phyloP scores from a whole-genome alignment of 2,113 vertebrate genomes.

The Garra rufa region DNA sequence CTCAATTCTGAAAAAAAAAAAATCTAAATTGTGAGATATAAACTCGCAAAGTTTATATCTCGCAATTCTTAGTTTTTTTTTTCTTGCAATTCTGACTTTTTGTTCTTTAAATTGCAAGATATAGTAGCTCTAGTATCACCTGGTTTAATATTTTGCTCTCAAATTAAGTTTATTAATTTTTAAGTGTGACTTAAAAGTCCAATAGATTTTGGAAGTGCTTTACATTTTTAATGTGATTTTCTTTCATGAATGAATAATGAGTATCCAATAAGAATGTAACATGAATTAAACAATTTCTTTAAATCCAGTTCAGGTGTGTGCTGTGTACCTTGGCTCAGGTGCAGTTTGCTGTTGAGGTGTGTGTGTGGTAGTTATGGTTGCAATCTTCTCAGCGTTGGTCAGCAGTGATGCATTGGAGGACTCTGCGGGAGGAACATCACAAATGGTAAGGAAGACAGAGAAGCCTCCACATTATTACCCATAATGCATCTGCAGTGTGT shows the following conservation, averaged over 20 bases:
- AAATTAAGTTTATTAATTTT: background rate
- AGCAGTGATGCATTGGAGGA: slow-evolving; percentile 95
- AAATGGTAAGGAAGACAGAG: slow-evolving; percentile 6
- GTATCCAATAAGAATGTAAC: background rate
- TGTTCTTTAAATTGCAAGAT: too few relatives aligned
- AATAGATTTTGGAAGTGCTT: background rate
- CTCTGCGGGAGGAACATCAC: slow-evolving; percentile 74
- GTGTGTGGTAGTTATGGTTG: slow-evolving; percentile 98
- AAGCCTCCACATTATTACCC: background rate
- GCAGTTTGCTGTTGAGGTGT: slow-evolving; percentile 86
- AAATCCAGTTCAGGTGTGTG: background rate
- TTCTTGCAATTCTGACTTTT: too few relatives aligned
- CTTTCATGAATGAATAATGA: background rate
- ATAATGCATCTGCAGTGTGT: slow-evolving; percentile 28
- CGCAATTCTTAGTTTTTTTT: too few relatives aligned
- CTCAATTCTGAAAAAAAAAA: too few relatives aligned
- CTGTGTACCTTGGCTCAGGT: slow-evolving; percentile 87
- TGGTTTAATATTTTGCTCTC: background rate
- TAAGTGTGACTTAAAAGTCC: background rate
- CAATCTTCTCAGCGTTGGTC: slow-evolving; percentile 99
- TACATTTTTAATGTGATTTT: background rate
- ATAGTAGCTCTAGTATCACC: background rate
- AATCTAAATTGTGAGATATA: too few relatives aligned
- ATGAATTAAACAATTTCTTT: background rate
- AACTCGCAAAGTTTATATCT: too few relatives aligned